A percentile compares a stretch with the other conserved stretches of the same genome.
Evolutionary conservation across 2,797 vertebrate species (phyloP).

Genomic region (Tapera naevia): DNA sequence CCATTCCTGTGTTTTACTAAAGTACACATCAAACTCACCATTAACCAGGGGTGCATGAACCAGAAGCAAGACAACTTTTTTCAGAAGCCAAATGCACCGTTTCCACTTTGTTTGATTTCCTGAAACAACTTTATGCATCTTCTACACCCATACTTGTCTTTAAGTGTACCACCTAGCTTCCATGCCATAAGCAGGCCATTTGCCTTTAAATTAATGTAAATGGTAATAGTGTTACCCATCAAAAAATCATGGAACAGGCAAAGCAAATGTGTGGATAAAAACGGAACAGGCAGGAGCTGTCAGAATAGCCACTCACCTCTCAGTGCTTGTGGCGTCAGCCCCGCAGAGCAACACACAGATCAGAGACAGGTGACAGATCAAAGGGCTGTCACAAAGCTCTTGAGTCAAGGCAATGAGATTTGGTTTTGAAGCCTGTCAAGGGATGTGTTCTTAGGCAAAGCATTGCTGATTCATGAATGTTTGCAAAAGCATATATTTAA

Average conservation of each 20-base stretch:
- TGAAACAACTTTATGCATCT: background rate
- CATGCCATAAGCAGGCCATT: background rate
- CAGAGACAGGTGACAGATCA: background rate
- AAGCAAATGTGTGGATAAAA: background rate
- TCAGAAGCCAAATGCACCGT: background rate
- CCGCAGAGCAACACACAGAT: rapidly evolving
- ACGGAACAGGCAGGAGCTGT: background rate
- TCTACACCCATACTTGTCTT: background rate
- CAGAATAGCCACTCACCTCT: rapidly evolving
- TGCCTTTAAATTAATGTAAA: background rate
- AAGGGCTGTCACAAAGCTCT: background rate
- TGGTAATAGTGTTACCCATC: background rate
- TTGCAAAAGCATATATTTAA: background rate
- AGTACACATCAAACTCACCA: background rate
- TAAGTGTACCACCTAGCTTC: background rate
- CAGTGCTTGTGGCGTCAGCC: rapidly evolving
- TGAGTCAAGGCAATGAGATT: rapidly evolving
- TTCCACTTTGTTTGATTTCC: background rate
- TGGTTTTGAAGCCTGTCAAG: background rate
- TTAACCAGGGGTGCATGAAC: background rate
- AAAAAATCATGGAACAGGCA: background rate
- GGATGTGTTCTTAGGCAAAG: background rate
- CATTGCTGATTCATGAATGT: background rate
- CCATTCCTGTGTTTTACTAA: background rate
- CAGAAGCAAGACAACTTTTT: background rate